Base-by-base conservation (phyloP, 2,797 vertebrate species). In the Hydrocynus forskahlii region DNA sequence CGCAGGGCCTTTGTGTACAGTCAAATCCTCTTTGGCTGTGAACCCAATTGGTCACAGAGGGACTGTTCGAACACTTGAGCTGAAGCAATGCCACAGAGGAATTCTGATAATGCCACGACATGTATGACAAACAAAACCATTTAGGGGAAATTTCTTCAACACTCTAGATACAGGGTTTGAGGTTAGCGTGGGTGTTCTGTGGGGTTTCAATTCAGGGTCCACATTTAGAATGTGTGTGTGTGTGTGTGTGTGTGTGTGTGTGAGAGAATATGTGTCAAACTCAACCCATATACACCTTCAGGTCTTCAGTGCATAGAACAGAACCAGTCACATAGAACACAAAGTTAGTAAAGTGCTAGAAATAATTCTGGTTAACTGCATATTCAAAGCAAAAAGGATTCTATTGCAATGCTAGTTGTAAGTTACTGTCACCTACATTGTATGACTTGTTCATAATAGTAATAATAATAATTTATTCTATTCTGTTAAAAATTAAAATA, bases 111-210 rank as follows among this genome's bases (percentile, higher is more conserved):
- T 75, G 69, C 66, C 63, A 75, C 50, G 23, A 60, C 21, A 52
- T 60, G 68, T 77, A 43, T 54, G 57, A 6, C 19, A n/a, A 71
- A 77, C 48, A 7, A 80, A 81, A 64, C 83, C 86, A 85, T 83
- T 81, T 79, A 80, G 48, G 59, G 76, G 74, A 68, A 76, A 83
- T 81, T 75, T 80, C 66, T 64, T 69, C 29, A 21, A 67, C 59
- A 66, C 59, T 78, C 7, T 64, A 64, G 69, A 83, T 57, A 62
- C 25, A 21, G 16, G 35, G 35, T 68, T 68, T 29, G 29, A 64
- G 75, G 78, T 74, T 79, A 66, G 40, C 29, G 50, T 64, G 79
- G 76, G 60, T 43, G 62, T 78, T 83, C 68, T 79, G 71, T 83
- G 72, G 62, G 73, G 73, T 82, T 86, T 84, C 70, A 80, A 4